Evolutionary conservation across 1,140 invertebrate genomes (phyloP), one percentile per base, ranked within the genome.

Genomic region (Musca domestica): DNA sequence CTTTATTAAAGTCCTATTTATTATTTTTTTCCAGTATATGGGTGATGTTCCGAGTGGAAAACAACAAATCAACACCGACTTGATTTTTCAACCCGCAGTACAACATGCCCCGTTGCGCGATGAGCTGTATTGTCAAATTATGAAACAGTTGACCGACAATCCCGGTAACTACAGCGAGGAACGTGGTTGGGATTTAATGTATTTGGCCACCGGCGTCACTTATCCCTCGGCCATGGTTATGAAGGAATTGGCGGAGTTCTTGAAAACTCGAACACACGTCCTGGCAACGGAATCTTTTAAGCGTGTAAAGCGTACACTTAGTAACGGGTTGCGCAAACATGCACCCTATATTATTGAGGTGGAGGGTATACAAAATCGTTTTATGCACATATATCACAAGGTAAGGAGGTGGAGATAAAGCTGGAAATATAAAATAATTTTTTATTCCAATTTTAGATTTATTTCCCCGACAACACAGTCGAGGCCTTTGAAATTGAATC

Each of bases 311-410:
- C 92, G 89, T 78, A 93, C 90, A 23, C 81, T 92, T 71, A 89
- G 88, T 78, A 87, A 87, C 82, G 93, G 93, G 0, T 87, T 91
- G 51, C 85, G 96, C 65, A 92, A 94, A 79, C 95, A 93, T 83
- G 90, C 95, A 10, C 95, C 95, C 0, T 94, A 97, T 80, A 87
- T 93, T 58, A 91, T 98, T 1, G 96, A 98, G 86, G 92, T 98
- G 3, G 95, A 98, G 84, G 94, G 95, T 2, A 96, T 98, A 72
- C 94, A 96, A 79, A 92, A 95, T 74, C 91, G 94, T 77, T 96
- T 92, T 71, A 92, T 95, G 73, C 92, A 96, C 83, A 97, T 98
- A 71, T 95, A 94, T 76, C 95, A 98, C 79, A 96, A 95, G 78
- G 85, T 89, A 23, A 52, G 23, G n/a, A 30, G 34, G 34, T 10